Conservation (phyloP, 2,113 vertebrate species). For the Tilapia sparmanii region DNA sequence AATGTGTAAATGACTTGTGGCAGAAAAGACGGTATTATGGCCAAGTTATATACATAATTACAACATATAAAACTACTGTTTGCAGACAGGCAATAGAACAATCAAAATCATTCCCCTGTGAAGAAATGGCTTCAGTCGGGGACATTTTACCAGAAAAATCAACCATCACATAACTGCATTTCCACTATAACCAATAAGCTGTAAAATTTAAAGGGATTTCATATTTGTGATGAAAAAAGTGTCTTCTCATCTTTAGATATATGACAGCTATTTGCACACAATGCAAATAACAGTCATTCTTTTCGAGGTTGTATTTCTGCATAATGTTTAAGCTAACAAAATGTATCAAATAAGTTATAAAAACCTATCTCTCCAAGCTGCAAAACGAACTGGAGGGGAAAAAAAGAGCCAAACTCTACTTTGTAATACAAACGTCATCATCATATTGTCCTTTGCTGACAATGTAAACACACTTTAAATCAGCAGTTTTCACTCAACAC, state of each 20-base stretch:
- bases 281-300: neutral
- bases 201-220: neutral
- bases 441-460: neutral
- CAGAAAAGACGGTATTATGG: neutral
- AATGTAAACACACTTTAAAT: neutral
- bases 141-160: neutral
- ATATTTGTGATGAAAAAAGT: neutral
- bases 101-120: neutral
- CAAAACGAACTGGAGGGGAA: neutral
- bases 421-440: neutral
- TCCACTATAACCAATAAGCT: neutral
- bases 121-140: neutral
- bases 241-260: neutral
- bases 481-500: constrained; percentile 4
- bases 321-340: constrained; percentile 12
- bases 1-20: neutral
- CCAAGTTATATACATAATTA: constrained; percentile 52
- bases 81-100: neutral
- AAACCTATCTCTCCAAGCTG: constrained; percentile 1
- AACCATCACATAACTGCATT: neutral
- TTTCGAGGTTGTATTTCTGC: neutral
- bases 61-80: constrained; percentile 2
- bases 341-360: constrained; percentile 60
- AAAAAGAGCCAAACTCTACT: neutral
- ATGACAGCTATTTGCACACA: neutral